Evolutionary conservation across 2,888 invertebrate genomes (phyloP).

Genomic region (Stratiomys singularior): DNA sequence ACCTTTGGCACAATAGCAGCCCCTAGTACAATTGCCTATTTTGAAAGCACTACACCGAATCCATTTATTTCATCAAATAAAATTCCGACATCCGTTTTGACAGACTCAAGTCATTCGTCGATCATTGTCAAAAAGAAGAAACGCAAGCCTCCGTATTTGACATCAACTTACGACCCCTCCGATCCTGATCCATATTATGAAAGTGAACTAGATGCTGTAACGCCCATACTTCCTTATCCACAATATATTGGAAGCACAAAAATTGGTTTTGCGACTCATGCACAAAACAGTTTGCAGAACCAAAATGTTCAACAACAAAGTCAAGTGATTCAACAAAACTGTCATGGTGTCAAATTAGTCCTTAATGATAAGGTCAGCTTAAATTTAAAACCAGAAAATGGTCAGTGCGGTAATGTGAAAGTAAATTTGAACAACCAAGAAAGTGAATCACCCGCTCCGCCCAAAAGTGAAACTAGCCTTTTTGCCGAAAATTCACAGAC

Average conservation of each 20-base stretch:
- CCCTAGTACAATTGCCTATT: neutral
- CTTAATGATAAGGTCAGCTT: constrained; percentile 49
- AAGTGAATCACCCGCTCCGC: neutral
- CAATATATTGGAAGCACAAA: neutral
- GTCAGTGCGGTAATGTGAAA: constrained; percentile 46
- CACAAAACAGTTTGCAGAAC: neutral
- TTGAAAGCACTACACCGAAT: neutral
- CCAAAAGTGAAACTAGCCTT: neutral
- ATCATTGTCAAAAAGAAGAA: constrained; percentile 38
- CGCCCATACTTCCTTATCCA: constrained; percentile 1
- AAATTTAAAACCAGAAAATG: constrained; percentile 47
- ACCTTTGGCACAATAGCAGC: neutral
- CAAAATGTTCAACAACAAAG: neutral
- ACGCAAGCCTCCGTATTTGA: constrained; percentile 7
- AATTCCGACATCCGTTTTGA: constrained; percentile 23
- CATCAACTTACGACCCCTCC: constrained; percentile 46
- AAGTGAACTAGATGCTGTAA: constrained; percentile 22
- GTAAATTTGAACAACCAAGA: constrained; percentile 38
- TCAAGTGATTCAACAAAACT: constrained; percentile 6
- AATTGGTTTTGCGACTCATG: neutral
- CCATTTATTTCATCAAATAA: constrained; percentile 5
- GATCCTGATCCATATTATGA: constrained; percentile 52
- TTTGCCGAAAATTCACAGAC: neutral
- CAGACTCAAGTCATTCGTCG: constrained; percentile 21
- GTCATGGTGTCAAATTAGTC: constrained; percentile 48